phyloP scores from a whole-genome alignment of 2,113 vertebrate genomes.

The Leucopsar rothschildi region DNA sequence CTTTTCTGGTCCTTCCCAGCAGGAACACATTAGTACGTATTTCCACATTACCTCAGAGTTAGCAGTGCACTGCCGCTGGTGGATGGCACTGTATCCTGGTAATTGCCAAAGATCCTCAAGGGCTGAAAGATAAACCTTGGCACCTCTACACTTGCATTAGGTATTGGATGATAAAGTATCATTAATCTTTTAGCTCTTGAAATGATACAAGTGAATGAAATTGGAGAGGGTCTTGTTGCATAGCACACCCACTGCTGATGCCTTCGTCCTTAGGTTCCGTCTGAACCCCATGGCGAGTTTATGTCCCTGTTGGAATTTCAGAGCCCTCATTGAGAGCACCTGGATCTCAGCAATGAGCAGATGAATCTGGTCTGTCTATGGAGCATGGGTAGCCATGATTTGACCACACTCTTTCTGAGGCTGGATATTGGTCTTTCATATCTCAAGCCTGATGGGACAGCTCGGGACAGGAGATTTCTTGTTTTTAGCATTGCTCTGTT shows the following conservation, averaged over 20 bases:
- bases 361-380: background rate
- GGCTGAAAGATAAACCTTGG: constrained; percentile 4
- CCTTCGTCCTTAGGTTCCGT: background rate
- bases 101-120: background rate
- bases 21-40: fast-evolving
- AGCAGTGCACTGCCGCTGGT: background rate
- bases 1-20: background rate
- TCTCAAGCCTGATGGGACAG: background rate
- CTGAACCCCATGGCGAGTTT: background rate
- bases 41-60: background rate
- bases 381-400: fast-evolving
- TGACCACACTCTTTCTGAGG: background rate
- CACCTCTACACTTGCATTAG: background rate
- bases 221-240: background rate
- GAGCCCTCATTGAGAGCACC: background rate
- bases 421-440: background rate
- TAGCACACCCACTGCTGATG: background rate
- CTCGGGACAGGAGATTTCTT: background rate
- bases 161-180: background rate
- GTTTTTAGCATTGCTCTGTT: background rate
- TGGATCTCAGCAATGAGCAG: background rate
- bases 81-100: background rate
- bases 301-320: background rate
- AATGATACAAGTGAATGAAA: constrained; percentile 7
- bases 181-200: constrained; percentile 33